phyloP scores from a whole-genome alignment of 2,888 invertebrate genomes.

The Xanthorhoe designata region DNA sequence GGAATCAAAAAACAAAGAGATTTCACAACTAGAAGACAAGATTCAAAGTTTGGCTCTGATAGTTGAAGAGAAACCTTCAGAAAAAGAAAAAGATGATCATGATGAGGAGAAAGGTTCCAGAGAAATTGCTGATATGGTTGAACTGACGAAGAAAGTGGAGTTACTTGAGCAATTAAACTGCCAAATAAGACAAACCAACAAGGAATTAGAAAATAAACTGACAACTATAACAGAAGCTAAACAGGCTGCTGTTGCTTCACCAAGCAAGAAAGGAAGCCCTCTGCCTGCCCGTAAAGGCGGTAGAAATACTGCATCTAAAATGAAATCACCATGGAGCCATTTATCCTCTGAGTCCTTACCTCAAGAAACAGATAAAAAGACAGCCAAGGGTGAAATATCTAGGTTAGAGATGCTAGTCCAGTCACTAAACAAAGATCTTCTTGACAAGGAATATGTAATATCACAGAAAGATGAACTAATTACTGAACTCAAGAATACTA shows the following conservation, averaged over 20 bases:
- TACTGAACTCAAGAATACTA: slow-evolving; percentile 58
- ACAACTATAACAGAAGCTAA: slow-evolving; percentile 64
- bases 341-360: slow-evolving; percentile 70
- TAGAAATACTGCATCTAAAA: slow-evolving; percentile 73
- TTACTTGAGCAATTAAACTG: slow-evolving; percentile 81
- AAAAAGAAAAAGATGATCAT: slow-evolving; percentile 67
- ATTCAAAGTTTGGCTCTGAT: slow-evolving; percentile 56
- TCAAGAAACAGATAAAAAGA: slow-evolving; percentile 73
- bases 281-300: slow-evolving; percentile 72
- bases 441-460: slow-evolving; percentile 76
- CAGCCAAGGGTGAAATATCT: slow-evolving; percentile 64
- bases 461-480: slow-evolving; percentile 79
- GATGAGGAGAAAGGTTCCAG: slow-evolving; percentile 86
- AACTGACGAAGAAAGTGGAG: slow-evolving; percentile 80
- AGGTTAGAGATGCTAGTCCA: slow-evolving; percentile 74
- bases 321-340: slow-evolving; percentile 79
- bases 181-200: slow-evolving; percentile 81
- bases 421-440: slow-evolving; percentile 78
- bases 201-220: slow-evolving; percentile 83
- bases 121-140: slow-evolving; percentile 74
- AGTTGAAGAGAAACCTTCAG: slow-evolving; percentile 44
- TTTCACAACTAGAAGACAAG: slow-evolving; percentile 67
- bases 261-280: slow-evolving; percentile 73
- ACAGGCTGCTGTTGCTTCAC: slow-evolving; percentile 54
- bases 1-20: slow-evolving; percentile 77